phyloP scores from a whole-genome alignment of 2,113 vertebrate genomes.

The Tapirus terrestris region DNA sequence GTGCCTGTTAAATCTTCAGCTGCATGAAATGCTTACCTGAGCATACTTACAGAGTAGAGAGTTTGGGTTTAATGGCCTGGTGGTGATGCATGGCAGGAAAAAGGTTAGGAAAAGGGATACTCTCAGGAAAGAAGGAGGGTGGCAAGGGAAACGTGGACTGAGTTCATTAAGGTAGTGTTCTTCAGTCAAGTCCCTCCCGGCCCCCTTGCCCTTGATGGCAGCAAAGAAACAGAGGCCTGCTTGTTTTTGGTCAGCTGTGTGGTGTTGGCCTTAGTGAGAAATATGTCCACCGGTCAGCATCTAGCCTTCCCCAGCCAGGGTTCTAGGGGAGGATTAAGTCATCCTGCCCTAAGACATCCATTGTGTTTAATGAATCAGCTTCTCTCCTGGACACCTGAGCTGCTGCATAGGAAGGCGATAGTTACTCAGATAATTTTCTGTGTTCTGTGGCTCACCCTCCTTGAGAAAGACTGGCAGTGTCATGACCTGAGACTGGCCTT shows the following conservation, averaged over 20 bases:
- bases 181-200: neutral
- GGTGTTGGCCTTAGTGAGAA: neutral
- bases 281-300: neutral
- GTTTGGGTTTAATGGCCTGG: neutral
- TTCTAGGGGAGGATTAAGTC: neutral
- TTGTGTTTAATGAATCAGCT: neutral
- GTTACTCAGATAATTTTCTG: neutral
- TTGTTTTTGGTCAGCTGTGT: neutral
- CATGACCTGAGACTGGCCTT: neutral
- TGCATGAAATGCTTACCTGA: neutral
- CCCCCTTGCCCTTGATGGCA: neutral
- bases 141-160: neutral
- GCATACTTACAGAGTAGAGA: neutral
- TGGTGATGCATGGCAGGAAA: neutral
- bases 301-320: neutral
- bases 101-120: neutral
- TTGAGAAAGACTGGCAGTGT: neutral
- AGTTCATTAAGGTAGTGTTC: neutral
- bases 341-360: neutral
- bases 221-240: neutral
- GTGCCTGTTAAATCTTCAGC: neutral
- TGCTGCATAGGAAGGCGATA: neutral
- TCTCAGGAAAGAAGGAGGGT: neutral
- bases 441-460: neutral
- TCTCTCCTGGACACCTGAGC: neutral